Conservation (phyloP, 2,113 vertebrate genomes). For the Forbesichthys agassizii region DNA sequence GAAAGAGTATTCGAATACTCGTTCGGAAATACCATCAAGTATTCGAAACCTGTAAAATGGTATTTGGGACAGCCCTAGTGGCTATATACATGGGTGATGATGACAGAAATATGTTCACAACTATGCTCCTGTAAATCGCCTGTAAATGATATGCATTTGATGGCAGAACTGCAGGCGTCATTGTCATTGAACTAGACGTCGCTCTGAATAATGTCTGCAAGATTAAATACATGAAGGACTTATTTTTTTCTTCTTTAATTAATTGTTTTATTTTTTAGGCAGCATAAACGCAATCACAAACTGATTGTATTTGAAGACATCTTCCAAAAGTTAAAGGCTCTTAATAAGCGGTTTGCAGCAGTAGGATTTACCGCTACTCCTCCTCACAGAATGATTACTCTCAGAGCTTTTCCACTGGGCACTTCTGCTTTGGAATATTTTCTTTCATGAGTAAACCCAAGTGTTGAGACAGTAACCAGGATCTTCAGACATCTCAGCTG, state of each 20-base stretch:
- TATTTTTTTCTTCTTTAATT: no score
- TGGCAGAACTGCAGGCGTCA: constrained; percentile 11
- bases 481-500: constrained; percentile 22
- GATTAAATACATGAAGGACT: neutral
- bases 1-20: no score
- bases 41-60: no score
- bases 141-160: constrained; percentile 14
- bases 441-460: constrained; percentile 44
- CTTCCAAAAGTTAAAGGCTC: neutral
- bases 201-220: neutral
- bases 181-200: constrained; percentile 4
- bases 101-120: constrained; percentile 11
- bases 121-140: constrained; percentile 30
- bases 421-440: constrained; percentile 36
- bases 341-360: neutral
- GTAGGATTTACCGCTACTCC: constrained; percentile 3
- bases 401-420: constrained; percentile 47
- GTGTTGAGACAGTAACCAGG: constrained; percentile 46
- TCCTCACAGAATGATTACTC: constrained; percentile 35
- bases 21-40: no score
- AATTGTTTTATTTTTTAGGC: no score
- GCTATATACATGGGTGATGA: constrained; percentile 33
- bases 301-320: neutral
- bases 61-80: neutral
- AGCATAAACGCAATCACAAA: neutral